Evolutionary conservation across 2,113 vertebrate species (phyloP).

Genomic region (Capra hircus): DNA sequence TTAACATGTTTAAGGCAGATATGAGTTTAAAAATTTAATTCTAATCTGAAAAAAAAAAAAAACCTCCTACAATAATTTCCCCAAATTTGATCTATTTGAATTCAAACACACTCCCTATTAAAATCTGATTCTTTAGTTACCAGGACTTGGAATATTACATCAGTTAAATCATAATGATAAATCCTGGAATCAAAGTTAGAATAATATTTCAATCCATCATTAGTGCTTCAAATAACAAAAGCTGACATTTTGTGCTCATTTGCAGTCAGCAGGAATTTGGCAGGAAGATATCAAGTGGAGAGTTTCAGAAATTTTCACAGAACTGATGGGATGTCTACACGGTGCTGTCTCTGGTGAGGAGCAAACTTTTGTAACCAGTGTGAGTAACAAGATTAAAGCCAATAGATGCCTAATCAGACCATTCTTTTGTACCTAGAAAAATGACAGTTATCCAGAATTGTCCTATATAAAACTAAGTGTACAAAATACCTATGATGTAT

Average conservation of each 20-base stretch:
- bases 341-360: slow-evolving; percentile 21
- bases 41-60: neutral
- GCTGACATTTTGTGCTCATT: slow-evolving; percentile 68
- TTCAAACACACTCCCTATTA: slow-evolving; percentile 32
- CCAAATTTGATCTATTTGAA: slow-evolving; percentile 14
- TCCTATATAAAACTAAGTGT: neutral
- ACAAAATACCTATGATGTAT: neutral
- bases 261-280: slow-evolving; percentile 50
- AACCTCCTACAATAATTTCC: neutral
- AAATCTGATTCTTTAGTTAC: slow-evolving; percentile 34
- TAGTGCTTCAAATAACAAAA: slow-evolving; percentile 64
- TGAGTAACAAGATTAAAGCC: slow-evolving; percentile 59
- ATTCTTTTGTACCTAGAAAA: neutral
- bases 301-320: slow-evolving; percentile 54
- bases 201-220: slow-evolving; percentile 60
- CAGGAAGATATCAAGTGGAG: slow-evolving; percentile 31
- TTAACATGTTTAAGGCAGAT: neutral
- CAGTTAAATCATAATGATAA: slow-evolving; percentile 32
- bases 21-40: slow-evolving; percentile 20
- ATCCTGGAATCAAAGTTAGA: slow-evolving; percentile 60
- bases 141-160: neutral
- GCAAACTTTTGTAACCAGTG: slow-evolving; percentile 37
- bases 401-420: neutral
- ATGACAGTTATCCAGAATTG: neutral
- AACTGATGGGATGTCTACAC: slow-evolving; percentile 15